These are phyloP conservation scores for Gavia stellata DNA, from an alignment of 2,113 vertebrate species.

Conservation along the genomic window DNA sequence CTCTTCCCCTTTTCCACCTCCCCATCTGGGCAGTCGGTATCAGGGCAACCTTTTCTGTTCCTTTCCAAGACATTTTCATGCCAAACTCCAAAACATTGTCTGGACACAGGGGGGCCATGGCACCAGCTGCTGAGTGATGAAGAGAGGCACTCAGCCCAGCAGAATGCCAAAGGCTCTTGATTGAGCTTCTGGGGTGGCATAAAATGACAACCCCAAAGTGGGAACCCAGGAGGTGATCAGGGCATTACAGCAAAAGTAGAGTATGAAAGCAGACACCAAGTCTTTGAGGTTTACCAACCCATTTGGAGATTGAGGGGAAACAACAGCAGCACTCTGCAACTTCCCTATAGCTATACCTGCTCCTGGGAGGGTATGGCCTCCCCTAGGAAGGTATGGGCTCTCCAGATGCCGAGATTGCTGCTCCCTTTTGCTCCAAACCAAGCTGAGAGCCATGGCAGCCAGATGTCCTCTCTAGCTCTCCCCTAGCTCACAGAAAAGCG, in stretches of 20 bases:
- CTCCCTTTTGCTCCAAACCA: background rate
- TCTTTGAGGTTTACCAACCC: background rate
- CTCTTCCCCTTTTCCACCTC: background rate
- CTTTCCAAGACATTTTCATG: background rate
- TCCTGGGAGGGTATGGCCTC: background rate
- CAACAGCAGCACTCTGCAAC: background rate
- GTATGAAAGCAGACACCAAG: accelerated
- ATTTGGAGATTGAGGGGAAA: background rate
- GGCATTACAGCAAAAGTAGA: background rate
- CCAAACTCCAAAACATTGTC: background rate
- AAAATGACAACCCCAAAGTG: background rate
- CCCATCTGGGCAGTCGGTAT: background rate
- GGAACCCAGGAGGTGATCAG: background rate
- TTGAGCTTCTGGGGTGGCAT: background rate
- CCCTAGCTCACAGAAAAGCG: background rate
- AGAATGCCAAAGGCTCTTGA: background rate
- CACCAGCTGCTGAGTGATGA: background rate
- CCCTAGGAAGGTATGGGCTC: background rate
- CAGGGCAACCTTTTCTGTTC: background rate
- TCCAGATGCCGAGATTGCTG: background rate
- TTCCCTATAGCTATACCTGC: background rate
- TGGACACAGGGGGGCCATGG: accelerated
- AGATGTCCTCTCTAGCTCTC: background rate
- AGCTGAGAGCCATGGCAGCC: background rate
- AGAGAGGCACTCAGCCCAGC: background rate